These are phyloP conservation scores for Drosophila repleta DNA, from an alignment of 1,140 invertebrate genomes.

Conservation along the genomic window DNA sequence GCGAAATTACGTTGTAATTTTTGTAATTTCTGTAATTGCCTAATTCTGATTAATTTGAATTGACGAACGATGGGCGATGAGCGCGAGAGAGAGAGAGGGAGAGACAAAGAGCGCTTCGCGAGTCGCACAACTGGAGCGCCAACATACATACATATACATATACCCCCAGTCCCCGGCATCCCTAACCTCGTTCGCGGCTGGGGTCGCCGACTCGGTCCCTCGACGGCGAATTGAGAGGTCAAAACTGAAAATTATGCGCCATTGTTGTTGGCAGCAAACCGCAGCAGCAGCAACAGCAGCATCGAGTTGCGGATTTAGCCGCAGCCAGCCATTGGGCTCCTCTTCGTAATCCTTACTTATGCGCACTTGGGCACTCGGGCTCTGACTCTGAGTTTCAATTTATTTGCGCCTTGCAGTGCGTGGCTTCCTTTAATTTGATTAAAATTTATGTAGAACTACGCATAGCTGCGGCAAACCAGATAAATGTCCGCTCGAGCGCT, in stretches of 20 bases:
- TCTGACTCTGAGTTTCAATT: conserved; percentile 54
- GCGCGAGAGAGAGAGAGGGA: not conserved
- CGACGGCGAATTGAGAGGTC: conserved; percentile 74
- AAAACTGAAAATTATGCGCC: conserved; percentile 77
- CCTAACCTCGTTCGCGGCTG: not conserved
- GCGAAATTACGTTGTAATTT: conserved; percentile 83
- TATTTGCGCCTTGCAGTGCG: conserved; percentile 60
- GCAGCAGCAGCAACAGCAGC: conserved; percentile 10
- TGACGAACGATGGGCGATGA: conserved; percentile 43
- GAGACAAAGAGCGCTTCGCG: not conserved
- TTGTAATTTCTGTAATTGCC: conserved; percentile 84
- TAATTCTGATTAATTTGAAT: conserved; percentile 84
- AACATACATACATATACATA: not conserved
- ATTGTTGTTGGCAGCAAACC: conserved; percentile 54
- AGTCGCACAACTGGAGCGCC: conserved; percentile 37
- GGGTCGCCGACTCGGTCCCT: conserved; percentile 35
- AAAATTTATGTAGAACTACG: conserved; percentile 75
- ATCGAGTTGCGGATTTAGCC: conserved; percentile 23
- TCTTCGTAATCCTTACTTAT: conserved; percentile 77
- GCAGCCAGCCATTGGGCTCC: conserved; percentile 13
- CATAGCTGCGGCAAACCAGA: conserved; percentile 35
- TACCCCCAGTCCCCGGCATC: not conserved
- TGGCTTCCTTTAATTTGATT: conserved; percentile 76
- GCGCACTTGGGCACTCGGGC: conserved; percentile 47
- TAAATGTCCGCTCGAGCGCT: conserved; percentile 26